A percentile compares a stretch with the other conserved stretches of the same genome.
These are phyloP conservation scores for Axea sp. DNA, from an alignment of 2,888 invertebrate species.

Conservation along the genomic window DNA sequence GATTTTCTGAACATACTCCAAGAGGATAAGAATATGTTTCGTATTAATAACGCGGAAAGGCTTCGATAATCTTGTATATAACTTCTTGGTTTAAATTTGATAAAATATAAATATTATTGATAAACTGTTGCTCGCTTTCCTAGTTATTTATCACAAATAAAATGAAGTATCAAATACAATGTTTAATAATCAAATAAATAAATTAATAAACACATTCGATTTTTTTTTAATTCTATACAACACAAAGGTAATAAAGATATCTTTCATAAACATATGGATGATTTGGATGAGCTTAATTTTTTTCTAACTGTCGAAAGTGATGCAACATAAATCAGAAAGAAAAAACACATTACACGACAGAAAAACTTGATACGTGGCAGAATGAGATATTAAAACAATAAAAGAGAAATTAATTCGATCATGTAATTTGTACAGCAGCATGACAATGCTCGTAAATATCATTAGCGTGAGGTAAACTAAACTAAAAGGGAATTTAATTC, in stretches of 20 bases:
- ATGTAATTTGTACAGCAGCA: slow-evolving; percentile 50
- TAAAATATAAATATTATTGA: too few species aligned
- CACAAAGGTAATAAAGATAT: too few species aligned
- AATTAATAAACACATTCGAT: too few species aligned
- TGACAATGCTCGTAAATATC: slow-evolving; percentile 68
- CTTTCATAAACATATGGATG: too few species aligned
- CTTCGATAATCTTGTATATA: slow-evolving; percentile 2
- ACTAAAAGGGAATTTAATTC: slow-evolving; percentile 73
- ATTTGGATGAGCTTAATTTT: too few species aligned
- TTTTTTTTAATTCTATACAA: too few species aligned
- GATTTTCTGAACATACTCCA: neutral
- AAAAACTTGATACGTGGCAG: slow-evolving; percentile 29
- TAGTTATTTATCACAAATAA: too few species aligned
- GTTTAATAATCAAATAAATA: too few species aligned
- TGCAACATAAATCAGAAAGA: slow-evolving; percentile 25
- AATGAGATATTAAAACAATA: slow-evolving; percentile 52
- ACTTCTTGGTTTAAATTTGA: too few species aligned
- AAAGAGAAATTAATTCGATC: slow-evolving; percentile 58
- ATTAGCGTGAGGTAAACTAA: slow-evolving; percentile 66
- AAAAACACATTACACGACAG: slow-evolving; percentile 31
- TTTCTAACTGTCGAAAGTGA: slow-evolving; percentile 13
- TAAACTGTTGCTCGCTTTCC: too few species aligned
- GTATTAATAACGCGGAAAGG: slow-evolving; percentile 8
- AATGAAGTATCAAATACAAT: too few species aligned
- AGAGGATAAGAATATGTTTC: slow-evolving; percentile 2